Evolutionary conservation across 2,113 vertebrate genomes (phyloP).

Genomic region (Manacus vitellinus): DNA sequence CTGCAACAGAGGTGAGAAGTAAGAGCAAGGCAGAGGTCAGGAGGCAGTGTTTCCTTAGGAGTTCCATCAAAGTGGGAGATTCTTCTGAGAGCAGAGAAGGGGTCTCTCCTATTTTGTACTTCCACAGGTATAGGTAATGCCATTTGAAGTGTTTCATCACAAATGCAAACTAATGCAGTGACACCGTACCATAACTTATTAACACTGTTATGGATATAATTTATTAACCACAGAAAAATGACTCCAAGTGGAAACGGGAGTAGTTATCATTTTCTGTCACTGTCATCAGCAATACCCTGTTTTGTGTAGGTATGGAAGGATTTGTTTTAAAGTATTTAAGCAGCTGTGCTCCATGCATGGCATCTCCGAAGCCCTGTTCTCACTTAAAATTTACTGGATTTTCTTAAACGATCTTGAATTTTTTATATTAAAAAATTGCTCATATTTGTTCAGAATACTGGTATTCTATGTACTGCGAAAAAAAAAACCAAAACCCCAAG

Average conservation of each 20-base stretch:
- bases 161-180: conserved; percentile 40
- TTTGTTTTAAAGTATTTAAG: background rate
- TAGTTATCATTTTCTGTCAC: conserved; percentile 12
- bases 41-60: background rate
- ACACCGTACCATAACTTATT: conserved; percentile 38
- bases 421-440: background rate
- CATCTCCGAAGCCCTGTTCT: background rate
- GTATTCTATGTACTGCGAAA: background rate
- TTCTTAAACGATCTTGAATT: background rate
- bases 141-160: conserved; percentile 31
- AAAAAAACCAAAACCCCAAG: background rate
- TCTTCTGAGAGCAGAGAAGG: background rate
- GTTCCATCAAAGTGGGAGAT: background rate
- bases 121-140: background rate
- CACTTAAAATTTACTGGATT: background rate
- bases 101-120: background rate
- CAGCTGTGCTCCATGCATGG: background rate
- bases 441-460: background rate
- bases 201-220: conserved; percentile 53
- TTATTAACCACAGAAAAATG: conserved; percentile 62
- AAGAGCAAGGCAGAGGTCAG: background rate
- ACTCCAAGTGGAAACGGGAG: conserved; percentile 31
- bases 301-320: background rate
- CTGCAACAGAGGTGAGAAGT: background rate
- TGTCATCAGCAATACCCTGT: conserved; percentile 11